Percentiles rank a stretch among this genome's conserved stretches.
Conservation (phyloP, 2,113 vertebrate species). For the Carlito syrichta region DNA sequence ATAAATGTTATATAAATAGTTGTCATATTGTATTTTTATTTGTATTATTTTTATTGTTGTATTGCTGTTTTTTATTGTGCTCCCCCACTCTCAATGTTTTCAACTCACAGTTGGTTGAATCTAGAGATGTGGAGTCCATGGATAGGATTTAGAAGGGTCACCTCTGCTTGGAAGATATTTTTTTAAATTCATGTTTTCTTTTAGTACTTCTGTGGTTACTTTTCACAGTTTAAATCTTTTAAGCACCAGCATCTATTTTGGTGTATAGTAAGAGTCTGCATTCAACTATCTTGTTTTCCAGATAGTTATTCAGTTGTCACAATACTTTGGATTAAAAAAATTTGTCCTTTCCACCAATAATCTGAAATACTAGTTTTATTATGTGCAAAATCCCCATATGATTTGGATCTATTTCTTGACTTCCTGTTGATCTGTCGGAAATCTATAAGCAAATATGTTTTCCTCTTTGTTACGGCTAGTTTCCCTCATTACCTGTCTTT, state of each 20-base stretch:
- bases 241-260: background rate
- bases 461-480: background rate
- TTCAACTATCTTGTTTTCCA: slow-evolving; percentile 15
- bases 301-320: background rate
- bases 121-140: background rate
- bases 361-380: slow-evolving; percentile 13
- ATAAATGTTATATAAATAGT: background rate
- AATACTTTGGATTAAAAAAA: background rate
- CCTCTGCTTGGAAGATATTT: background rate
- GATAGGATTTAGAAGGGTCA: background rate
- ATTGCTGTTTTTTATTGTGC: background rate
- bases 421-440: background rate
- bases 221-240: slow-evolving; percentile 15
- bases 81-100: background rate
- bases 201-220: background rate
- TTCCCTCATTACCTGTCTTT: background rate
- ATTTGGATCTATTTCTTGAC: background rate
- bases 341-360: background rate
- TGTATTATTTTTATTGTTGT: background rate
- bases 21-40: background rate
- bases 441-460: background rate
- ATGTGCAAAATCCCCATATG: background rate
- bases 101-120: background rate
- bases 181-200: background rate
- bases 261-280: background rate